Evolutionary conservation across 2,797 vertebrate species (phyloP).

Genomic region (Champsocephalus gunnari): DNA sequence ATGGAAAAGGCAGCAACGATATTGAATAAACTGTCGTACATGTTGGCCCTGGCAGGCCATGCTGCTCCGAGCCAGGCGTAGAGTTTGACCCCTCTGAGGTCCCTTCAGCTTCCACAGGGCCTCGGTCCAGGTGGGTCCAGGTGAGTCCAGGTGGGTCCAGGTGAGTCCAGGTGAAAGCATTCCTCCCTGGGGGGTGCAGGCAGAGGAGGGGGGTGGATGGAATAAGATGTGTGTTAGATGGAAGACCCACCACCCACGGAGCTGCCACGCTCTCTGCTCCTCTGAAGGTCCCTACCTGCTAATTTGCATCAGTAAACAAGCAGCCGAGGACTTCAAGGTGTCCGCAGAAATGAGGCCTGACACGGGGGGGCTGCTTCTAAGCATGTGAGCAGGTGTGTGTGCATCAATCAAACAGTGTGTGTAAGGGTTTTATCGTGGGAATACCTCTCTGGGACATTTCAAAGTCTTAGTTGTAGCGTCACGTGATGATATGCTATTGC

Average conservation of each 20-base stretch:
- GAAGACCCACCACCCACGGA: constrained; percentile 67
- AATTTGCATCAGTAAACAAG: constrained; percentile 88
- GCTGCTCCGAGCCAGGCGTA: neutral
- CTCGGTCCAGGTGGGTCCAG: constrained; percentile 34
- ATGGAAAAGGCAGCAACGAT: neutral
- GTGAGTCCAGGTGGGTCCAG: constrained; percentile 36
- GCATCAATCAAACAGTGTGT: constrained; percentile 16
- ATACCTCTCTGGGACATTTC: neutral
- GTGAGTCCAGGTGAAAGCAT: constrained; percentile 73
- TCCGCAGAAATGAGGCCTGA: constrained; percentile 74
- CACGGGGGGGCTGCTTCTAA: constrained; percentile 64
- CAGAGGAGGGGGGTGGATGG: constrained; percentile 18
- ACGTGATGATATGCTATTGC: neutral
- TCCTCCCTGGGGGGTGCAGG: constrained; percentile 21
- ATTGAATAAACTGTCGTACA: neutral
- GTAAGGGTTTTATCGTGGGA: neutral
- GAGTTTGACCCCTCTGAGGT: constrained; percentile 2
- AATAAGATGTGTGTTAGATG: constrained; percentile 43
- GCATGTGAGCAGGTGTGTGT: constrained; percentile 56
- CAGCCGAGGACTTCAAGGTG: constrained; percentile 79
- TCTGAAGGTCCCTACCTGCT: constrained; percentile 75
- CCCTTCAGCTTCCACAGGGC: constrained; percentile 18
- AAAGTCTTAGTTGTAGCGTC: neutral
- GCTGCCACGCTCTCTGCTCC: constrained; percentile 77
- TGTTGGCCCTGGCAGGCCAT: neutral